phyloP scores from a whole-genome alignment of 2,888 invertebrate species.

The Iphiclides podalirius region DNA sequence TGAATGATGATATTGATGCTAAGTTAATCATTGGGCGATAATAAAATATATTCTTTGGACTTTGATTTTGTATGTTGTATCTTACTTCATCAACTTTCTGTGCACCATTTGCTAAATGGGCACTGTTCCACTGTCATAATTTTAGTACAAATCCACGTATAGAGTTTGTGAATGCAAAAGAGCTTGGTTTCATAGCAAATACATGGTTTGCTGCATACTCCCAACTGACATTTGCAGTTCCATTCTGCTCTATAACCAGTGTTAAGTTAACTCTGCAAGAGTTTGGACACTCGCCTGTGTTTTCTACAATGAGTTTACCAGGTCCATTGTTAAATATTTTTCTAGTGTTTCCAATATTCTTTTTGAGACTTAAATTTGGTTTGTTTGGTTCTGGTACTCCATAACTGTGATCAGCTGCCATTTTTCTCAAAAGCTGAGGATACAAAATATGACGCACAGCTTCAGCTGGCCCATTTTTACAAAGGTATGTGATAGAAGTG shows the following conservation, averaged over 20 bases:
- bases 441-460: constrained; percentile 68
- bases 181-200: constrained; percentile 86
- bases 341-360: constrained; percentile 77
- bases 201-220: constrained; percentile 83
- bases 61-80: constrained; percentile 68
- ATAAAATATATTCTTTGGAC: constrained; percentile 68
- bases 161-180: constrained; percentile 81
- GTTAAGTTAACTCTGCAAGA: constrained; percentile 83
- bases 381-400: constrained; percentile 63
- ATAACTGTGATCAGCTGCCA: constrained; percentile 45
- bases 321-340: constrained; percentile 81
- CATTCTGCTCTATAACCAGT: constrained; percentile 77
- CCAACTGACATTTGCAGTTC: constrained; percentile 77
- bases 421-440: constrained; percentile 51
- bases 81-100: constrained; percentile 63
- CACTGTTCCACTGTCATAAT: constrained; percentile 89
- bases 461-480: constrained; percentile 80
- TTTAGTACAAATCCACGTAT: constrained; percentile 89
- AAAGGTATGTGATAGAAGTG: constrained; percentile 77
- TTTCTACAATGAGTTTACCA: constrained; percentile 84
- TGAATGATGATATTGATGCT: constrained; percentile 64
- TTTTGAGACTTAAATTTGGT: constrained; percentile 77
- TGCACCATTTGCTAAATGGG: constrained; percentile 73
- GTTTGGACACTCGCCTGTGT: constrained; percentile 85
- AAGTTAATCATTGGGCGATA: constrained; percentile 58